Percentiles rank a stretch among this genome's conserved stretches.
Evolutionary conservation across 2,113 vertebrate genomes (phyloP).

Genomic region (Lepus timidus): DNA sequence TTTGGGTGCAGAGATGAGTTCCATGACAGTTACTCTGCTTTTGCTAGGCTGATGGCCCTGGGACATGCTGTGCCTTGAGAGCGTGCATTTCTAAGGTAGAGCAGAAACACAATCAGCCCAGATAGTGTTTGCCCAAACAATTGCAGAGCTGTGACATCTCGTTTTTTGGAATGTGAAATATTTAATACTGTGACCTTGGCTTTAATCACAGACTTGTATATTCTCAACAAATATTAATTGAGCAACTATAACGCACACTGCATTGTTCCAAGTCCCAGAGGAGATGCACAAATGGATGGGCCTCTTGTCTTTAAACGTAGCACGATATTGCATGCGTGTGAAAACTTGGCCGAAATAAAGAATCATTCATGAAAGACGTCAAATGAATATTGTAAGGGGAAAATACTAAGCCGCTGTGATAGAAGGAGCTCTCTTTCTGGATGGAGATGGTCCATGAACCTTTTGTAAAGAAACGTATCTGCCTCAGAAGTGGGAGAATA

Average conservation of each 20-base stretch:
- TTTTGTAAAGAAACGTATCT: neutral
- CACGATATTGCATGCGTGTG: neutral
- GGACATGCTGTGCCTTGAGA: constrained; percentile 73
- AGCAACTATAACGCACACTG: neutral
- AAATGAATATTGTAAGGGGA: neutral
- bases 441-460: neutral
- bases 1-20: neutral
- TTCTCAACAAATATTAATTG: neutral
- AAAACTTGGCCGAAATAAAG: neutral
- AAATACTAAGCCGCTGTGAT: neutral
- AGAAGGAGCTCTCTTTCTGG: neutral
- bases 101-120: constrained; percentile 72
- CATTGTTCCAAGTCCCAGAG: neutral
- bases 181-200: constrained; percentile 57
- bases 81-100: constrained; percentile 38
- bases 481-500: neutral
- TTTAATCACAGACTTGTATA: neutral
- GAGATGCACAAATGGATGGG: neutral
- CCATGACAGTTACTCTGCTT: constrained; percentile 58
- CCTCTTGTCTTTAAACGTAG: neutral
- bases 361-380: neutral
- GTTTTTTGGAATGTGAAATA: constrained; percentile 57
- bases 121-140: constrained; percentile 48
- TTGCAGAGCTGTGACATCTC: constrained; percentile 62
- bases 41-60: constrained; percentile 66